Percentiles rank a stretch among this genome's conserved stretches.
Evolutionary conservation across 2,797 vertebrate genomes (phyloP).

Genomic region (Clangula hyemalis): DNA sequence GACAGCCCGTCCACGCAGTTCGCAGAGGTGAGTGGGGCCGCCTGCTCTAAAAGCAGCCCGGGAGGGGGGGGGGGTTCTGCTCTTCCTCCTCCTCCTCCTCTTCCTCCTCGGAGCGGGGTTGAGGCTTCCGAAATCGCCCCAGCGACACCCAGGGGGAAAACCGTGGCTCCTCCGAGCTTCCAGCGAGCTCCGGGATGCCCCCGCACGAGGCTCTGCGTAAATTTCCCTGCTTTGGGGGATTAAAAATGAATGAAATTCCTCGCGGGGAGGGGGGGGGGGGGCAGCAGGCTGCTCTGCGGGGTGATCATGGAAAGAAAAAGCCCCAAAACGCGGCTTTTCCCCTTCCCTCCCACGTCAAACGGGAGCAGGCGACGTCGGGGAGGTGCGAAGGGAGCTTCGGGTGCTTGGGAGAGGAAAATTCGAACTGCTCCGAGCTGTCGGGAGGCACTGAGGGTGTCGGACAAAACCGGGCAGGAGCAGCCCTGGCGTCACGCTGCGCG

Average conservation of each 20-base stretch:
- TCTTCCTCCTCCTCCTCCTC: too few relatives aligned
- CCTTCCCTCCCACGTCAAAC: too few relatives aligned
- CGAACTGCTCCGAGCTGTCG: not conserved
- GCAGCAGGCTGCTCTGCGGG: too few relatives aligned
- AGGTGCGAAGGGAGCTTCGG: too few relatives aligned
- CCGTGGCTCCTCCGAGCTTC: not conserved
- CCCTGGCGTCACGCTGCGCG: not conserved
- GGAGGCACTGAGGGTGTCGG: not conserved
- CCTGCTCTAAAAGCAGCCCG: too few relatives aligned
- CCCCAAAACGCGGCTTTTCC: too few relatives aligned
- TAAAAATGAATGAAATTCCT: not conserved
- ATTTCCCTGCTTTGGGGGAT: not conserved
- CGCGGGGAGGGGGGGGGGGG: too few relatives aligned
- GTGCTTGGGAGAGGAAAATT: too few relatives aligned
- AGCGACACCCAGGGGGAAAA: not conserved
- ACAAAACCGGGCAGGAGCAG: fast-evolving
- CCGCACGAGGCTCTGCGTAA: not conserved
- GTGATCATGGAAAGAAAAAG: too few relatives aligned
- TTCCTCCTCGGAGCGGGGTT: too few relatives aligned
- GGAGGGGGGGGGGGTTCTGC: not conserved
- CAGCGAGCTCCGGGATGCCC: not conserved
- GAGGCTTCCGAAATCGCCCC: not conserved
- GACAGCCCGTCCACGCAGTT: conserved; percentile 92
- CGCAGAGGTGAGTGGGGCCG: conserved; percentile 84
- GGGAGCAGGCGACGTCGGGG: too few relatives aligned